Base-by-base conservation (phyloP, 1,140 invertebrate species). In the Whitmania pigra region DNA sequence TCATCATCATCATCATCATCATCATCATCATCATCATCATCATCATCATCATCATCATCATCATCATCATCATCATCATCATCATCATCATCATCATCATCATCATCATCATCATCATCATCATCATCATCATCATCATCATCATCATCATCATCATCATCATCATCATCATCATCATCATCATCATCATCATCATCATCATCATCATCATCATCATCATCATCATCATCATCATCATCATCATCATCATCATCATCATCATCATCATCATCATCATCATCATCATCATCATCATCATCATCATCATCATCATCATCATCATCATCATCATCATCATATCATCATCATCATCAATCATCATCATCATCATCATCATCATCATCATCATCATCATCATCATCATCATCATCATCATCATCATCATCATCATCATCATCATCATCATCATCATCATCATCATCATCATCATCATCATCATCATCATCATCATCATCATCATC, bases 381-480 rank as follows among this genome's bases (percentile, higher is more conserved):
- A 60, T 60, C 17, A 60, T 5, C n/a, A n/a, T n/a, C n/a, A 60
- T 60, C 55, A 27, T 17, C 55, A 60, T 17, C 55, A 22, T 17
- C n/a, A 60, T 22, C 55, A n/a, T 60, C 55, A n/a, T 60, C 55
- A n/a, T 60, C 55, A 60, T 27, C 27, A 17, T 17, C 55, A 60
- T 60, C 17, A 22, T 60, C n/a, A 17, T 22, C 17, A n/a, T 17
- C 5, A n/a, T 60, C 17, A n/a, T n/a, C n/a, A n/a, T 17, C 5
- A 60, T 4, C 27, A 17, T 5, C 55, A 60, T 17, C 5, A 60
- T 27, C 55, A 60, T 17, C 5, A 6, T 5, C 55, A 6, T 60
- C 5, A 5, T 60, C 55, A 60, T 6, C 55, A n/a, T 60, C 55
- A 60, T 60, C 55, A 60, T 60, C 55, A 60, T 60, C 55, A 60